Conservation (phyloP, 2,888 invertebrate genomes). For the Erebia ligea region DNA sequence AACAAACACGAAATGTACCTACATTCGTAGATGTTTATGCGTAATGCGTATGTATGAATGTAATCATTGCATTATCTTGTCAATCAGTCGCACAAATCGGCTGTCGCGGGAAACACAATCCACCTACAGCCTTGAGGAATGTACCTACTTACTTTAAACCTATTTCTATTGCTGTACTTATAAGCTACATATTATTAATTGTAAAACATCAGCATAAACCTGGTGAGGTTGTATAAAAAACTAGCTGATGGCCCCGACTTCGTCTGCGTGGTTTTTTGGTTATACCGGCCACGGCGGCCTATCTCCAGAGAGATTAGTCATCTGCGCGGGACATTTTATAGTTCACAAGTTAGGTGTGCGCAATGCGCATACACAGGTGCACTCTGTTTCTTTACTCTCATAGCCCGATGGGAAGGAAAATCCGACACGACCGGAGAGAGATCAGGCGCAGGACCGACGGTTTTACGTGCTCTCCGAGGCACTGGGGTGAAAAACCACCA, state of each 20-base stretch:
- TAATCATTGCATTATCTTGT: slow-evolving; percentile 35
- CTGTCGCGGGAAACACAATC: slow-evolving; percentile 25
- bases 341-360: too few species aligned
- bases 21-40: not conserved
- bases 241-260: not conserved
- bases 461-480: too few species aligned
- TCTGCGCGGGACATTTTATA: too few species aligned
- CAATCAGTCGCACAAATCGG: slow-evolving; percentile 32
- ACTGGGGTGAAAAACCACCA: too few species aligned
- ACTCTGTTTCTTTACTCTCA: too few species aligned
- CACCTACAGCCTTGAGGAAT: slow-evolving; percentile 5
- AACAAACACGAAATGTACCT: too few species aligned
- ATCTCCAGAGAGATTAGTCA: too few species aligned
- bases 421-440: too few species aligned
- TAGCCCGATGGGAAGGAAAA: too few species aligned
- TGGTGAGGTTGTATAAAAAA: not conserved
- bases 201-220: not conserved
- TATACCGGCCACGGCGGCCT: too few species aligned
- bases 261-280: not conserved
- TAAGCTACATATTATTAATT: not conserved
- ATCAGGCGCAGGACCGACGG: too few species aligned
- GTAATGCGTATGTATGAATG: slow-evolving; percentile 2
- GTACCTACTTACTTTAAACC: not conserved
- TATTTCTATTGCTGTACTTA: not conserved
- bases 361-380: too few species aligned